phyloP scores from a whole-genome alignment of 2,113 vertebrate genomes.

The Sorex araneus region DNA sequence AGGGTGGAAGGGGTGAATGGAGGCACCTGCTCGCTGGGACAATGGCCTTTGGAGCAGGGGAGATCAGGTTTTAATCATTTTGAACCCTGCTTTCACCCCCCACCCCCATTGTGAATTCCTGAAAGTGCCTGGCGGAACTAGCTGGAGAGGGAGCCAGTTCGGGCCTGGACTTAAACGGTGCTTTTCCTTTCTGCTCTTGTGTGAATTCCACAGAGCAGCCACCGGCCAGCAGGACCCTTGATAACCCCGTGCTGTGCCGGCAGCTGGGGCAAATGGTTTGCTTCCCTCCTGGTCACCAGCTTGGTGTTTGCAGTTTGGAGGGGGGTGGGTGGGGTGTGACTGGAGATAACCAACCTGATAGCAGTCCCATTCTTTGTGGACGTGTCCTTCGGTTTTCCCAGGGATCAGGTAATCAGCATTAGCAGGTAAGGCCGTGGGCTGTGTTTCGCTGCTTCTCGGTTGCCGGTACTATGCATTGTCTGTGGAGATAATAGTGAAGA shows the following conservation, averaged over 20 bases:
- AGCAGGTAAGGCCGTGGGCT: constrained; percentile 58
- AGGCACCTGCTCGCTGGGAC: constrained; percentile 62
- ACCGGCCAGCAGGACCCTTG: background rate
- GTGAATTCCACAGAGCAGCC: background rate
- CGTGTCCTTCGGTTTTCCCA: constrained; percentile 57
- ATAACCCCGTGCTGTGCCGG: background rate
- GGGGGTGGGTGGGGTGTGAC: background rate
- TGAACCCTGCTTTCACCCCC: constrained; percentile 15
- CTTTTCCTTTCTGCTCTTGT: constrained; percentile 47
- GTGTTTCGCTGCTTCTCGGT: constrained; percentile 34
- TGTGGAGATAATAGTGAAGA: constrained; percentile 39
- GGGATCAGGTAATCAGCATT: constrained; percentile 66
- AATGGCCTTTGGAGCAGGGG: constrained; percentile 44
- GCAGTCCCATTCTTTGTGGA: constrained; percentile 35
- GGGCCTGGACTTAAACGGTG: constrained; percentile 15
- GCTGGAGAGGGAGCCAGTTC: constrained; percentile 49
- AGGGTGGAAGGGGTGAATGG: constrained; percentile 63
- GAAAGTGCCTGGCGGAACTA: constrained; percentile 51
- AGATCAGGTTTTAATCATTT: constrained; percentile 73
- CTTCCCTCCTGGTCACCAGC: background rate
- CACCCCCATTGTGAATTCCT: constrained; percentile 65
- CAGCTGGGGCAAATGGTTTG: background rate
- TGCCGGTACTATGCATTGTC: constrained; percentile 69
- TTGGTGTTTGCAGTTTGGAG: background rate
- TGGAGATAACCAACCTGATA: constrained; percentile 22